Conservation (phyloP, 2,888 invertebrate species). For the Ennomos fuscantarius region DNA sequence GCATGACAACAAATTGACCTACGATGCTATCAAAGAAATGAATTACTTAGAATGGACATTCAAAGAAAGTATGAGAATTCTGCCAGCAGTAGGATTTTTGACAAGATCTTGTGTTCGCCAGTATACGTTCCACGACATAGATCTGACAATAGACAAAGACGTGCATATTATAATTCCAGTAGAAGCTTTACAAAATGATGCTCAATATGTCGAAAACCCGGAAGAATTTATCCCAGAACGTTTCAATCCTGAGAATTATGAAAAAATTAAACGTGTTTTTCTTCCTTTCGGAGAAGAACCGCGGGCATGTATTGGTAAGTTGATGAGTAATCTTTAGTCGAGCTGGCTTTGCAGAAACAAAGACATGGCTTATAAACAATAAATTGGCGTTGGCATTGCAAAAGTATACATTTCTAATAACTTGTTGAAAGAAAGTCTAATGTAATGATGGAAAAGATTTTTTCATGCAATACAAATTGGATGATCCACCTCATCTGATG, state of each 20-base stretch:
- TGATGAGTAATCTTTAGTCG: no score
- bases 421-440: no score
- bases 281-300: no score
- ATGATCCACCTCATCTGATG: no score
- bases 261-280: no score
- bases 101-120: constrained; percentile 51
- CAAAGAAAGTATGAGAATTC: constrained; percentile 59
- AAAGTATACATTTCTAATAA: no score
- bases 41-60: constrained; percentile 42
- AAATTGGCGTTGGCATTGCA: no score
- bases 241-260: constrained; percentile 45
- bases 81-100: constrained; percentile 56
- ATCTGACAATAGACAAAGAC: constrained; percentile 57
- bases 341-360: no score
- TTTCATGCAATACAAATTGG: no score
- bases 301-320: no score
- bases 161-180: constrained; percentile 60
- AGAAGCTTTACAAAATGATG: constrained; percentile 60
- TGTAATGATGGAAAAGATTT: no score
- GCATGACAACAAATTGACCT: constrained; percentile 57
- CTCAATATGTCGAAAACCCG: constrained; percentile 57
- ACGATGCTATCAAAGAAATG: constrained; percentile 62
- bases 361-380: no score
- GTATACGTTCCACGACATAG: constrained; percentile 50
- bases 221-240: constrained; percentile 60